Base-by-base conservation (phyloP, 2,888 invertebrate species). In the Dysmachus trigonus region DNA sequence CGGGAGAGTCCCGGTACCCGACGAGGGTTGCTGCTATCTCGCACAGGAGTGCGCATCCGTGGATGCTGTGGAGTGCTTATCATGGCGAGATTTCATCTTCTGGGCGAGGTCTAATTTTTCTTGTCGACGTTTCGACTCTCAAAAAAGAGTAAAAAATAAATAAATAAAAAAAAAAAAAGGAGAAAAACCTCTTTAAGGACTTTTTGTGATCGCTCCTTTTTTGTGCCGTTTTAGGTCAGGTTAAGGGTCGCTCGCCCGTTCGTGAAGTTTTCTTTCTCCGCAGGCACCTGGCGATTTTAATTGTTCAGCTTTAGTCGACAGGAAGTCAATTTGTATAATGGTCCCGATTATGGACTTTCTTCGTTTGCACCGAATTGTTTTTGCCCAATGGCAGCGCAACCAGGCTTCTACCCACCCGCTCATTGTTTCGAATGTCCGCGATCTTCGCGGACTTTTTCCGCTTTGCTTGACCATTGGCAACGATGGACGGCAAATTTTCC, bases 51-150 rank as follows among this genome's bases (percentile, higher is more conserved):
- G 82, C 82, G 82, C 82, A 82, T 82, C 82, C 82, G 53, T 71
- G 82, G 82, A 82, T 82, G 82, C 82, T 82, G 38, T 15, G 82
- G 27, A 10, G 27, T 22, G 31, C 82, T 87, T 73, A 86, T 87
- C 82, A 87, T 86, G 82, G 83, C 85, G 77, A 76, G 77, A 86
- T 84, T 76, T 53, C 72, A 41, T 83, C 83, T 87, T 87, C 74
- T 33, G 85, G 87, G 73, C 85, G 87, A 87, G 82, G 73, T 87
- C 76, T 87, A 82, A 62, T 71, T 82, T 62, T 71, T 82, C 79
- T 79, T 79, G 53, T 82, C 33, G 82, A 35, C 53, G 15, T 82
- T 82, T 82, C 38, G 3, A 35, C 73, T n/a, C 62, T 6, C 53
- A 62, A 62, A 35, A 22, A 10, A 53, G 8, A 53, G 5, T 7